These are phyloP conservation scores for Corydoras maculifer DNA, from an alignment of 2,113 vertebrate species.

Conservation along the genomic window DNA sequence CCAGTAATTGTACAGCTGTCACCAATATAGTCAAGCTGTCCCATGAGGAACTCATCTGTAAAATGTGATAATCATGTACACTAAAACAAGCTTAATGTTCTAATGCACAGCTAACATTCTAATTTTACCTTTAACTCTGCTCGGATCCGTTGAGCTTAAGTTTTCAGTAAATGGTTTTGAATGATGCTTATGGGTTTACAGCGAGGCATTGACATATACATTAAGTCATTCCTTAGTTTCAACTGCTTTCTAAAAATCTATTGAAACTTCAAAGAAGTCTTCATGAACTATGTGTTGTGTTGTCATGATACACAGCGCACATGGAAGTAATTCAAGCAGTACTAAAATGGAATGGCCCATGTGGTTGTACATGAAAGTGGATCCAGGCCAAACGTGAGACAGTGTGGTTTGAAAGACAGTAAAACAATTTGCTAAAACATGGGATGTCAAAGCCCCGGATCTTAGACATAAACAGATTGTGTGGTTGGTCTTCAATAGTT, in stretches of 20 bases:
- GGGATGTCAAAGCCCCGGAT: conserved; percentile 32
- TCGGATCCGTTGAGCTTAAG: background rate
- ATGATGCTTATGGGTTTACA: conserved; percentile 25
- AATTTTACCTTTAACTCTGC: background rate
- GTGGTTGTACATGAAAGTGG: conserved; percentile 41
- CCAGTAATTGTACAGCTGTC: no score
- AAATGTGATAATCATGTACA: no score
- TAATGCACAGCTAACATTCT: no score
- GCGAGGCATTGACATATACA: conserved; percentile 25
- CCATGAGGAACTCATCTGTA: no score
- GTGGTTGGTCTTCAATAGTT: conserved; percentile 9
- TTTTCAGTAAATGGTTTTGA: conserved; percentile 23
- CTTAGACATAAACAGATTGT: conserved; percentile 29
- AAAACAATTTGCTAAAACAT: conserved; percentile 31
- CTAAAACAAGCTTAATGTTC: no score
- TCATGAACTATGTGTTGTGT: conserved; percentile 27
- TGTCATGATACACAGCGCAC: conserved; percentile 45
- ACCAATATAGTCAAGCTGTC: no score
- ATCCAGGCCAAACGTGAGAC: conserved; percentile 25
- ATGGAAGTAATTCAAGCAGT: conserved; percentile 46
- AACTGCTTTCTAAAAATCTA: conserved; percentile 22
- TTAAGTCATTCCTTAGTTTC: conserved; percentile 32
- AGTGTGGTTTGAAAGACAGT: conserved; percentile 24
- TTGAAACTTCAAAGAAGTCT: conserved; percentile 45
- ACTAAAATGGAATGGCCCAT: conserved; percentile 34